phyloP scores from a whole-genome alignment of 2,888 invertebrate species.

The Oxystoma pomonae region DNA sequence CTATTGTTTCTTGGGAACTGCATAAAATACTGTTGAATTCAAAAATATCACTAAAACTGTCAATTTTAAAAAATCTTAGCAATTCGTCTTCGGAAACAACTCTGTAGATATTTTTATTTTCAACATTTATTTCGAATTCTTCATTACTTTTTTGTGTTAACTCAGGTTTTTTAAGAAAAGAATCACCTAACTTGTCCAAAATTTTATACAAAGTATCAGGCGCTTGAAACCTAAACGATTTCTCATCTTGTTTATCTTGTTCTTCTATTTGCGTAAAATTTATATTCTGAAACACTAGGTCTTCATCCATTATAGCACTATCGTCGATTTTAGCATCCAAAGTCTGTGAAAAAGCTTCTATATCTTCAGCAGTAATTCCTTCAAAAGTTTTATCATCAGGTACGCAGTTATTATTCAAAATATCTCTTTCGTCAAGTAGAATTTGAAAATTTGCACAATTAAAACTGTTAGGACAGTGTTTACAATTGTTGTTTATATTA shows the following conservation, averaged over 20 bases:
- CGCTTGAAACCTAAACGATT: slow-evolving; percentile 30
- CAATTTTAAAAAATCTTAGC: slow-evolving; percentile 32
- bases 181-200: slow-evolving; percentile 27
- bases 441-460: slow-evolving; percentile 40
- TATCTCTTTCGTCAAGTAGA: not conserved
- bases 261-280: slow-evolving; percentile 22
- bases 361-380: slow-evolving; percentile 31
- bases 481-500: slow-evolving; percentile 41
- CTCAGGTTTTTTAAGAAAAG: slow-evolving; percentile 15
- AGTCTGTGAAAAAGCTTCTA: slow-evolving; percentile 30
- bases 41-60: slow-evolving; percentile 28
- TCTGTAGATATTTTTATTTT: not conserved
- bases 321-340: slow-evolving; percentile 23
- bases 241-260: slow-evolving; percentile 21
- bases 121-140: slow-evolving; percentile 2
- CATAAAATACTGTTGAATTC: not conserved
- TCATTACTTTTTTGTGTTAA: slow-evolving; percentile 1
- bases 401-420: slow-evolving; percentile 19
- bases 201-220: slow-evolving; percentile 31
- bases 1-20: slow-evolving; percentile 27
- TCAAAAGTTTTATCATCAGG: slow-evolving; percentile 30
- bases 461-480: slow-evolving; percentile 49
- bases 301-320: slow-evolving; percentile 3
- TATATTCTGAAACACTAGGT: slow-evolving; percentile 21
- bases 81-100: slow-evolving; percentile 18